Conservation (phyloP, 2,888 invertebrate genomes). For the Pteria penguin region DNA sequence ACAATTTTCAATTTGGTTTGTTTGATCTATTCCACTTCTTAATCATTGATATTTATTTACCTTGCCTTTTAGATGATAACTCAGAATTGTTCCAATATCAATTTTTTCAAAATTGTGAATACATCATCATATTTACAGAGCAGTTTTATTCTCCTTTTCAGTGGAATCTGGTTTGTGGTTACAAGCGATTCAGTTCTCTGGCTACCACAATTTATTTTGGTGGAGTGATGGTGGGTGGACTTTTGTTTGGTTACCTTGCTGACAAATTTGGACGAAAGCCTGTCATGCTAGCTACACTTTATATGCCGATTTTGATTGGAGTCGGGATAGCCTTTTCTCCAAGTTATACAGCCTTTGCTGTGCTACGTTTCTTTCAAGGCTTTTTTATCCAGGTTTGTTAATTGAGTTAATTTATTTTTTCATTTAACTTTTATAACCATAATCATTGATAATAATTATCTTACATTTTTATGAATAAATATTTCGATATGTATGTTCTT, state of each 20-base stretch:
- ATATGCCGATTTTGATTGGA: conserved; percentile 62
- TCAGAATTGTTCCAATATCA: no score
- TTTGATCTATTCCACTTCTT: no score
- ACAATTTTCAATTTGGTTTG: no score
- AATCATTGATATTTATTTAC: no score
- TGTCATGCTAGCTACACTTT: conserved; percentile 65
- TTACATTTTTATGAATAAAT: no score
- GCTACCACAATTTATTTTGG: conserved; percentile 76
- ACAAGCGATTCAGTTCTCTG: conserved; percentile 53
- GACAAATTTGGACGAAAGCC: conserved; percentile 73
- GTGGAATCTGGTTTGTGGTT: conserved; percentile 73
- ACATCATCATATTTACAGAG: no score
- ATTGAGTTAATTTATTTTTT: no score
- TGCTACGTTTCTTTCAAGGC: conserved; percentile 69
- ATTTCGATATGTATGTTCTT: no score
- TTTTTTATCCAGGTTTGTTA: conserved; percentile 69
- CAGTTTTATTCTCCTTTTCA: conserved; percentile 48
- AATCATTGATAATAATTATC: no score
- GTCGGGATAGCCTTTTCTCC: conserved; percentile 63
- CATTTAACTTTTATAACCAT: no score
- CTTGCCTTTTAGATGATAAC: no score
- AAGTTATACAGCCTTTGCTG: conserved; percentile 63
- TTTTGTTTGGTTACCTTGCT: conserved; percentile 72
- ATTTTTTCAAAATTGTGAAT: no score
- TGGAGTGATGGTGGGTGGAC: conserved; percentile 75